A percentile compares a stretch with the other conserved stretches of the same genome.
These are phyloP conservation scores for Drosophila chauvacae DNA, from an alignment of 1,140 invertebrate genomes.

Conservation along the genomic window DNA sequence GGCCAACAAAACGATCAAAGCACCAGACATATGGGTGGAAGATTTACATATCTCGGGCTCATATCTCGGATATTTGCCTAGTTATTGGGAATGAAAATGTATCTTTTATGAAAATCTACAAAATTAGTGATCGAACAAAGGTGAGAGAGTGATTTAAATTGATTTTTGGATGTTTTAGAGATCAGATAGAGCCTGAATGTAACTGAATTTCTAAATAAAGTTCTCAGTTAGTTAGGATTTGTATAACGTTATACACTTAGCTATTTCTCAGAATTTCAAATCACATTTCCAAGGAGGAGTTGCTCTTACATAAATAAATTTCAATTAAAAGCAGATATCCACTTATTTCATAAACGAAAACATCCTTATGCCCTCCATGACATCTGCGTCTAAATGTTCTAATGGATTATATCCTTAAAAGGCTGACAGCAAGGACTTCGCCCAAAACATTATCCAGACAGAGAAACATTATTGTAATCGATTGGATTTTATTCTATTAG, in stretches of 20 bases:
- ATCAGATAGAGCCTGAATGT: not conserved
- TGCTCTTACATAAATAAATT: not conserved
- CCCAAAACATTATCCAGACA: constrained; percentile 51
- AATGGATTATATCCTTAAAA: constrained; percentile 49
- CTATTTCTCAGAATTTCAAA: not conserved
- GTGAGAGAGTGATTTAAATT: not conserved
- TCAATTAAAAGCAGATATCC: constrained; percentile 16
- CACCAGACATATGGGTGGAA: constrained; percentile 12
- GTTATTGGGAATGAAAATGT: constrained; percentile 35
- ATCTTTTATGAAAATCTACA: constrained; percentile 23
- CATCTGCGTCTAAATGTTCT: constrained; percentile 28
- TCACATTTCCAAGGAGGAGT: not conserved
- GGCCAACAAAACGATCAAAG: constrained; percentile 60
- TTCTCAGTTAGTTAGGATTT: not conserved
- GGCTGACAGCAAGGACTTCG: constrained; percentile 15
- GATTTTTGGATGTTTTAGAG: not conserved
- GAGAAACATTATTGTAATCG: constrained; percentile 67
- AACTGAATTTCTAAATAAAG: too few relatives aligned
- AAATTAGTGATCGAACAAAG: constrained; percentile 12
- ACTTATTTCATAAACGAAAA: constrained; percentile 23
- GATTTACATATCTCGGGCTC: constrained; percentile 37
- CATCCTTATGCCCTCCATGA: not conserved
- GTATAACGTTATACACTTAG: not conserved
- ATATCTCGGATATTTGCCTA: constrained; percentile 24
- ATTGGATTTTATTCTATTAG: constrained; percentile 68